phyloP scores from a whole-genome alignment of 2,888 invertebrate species.

The Marasmarcha lunaedactyla region DNA sequence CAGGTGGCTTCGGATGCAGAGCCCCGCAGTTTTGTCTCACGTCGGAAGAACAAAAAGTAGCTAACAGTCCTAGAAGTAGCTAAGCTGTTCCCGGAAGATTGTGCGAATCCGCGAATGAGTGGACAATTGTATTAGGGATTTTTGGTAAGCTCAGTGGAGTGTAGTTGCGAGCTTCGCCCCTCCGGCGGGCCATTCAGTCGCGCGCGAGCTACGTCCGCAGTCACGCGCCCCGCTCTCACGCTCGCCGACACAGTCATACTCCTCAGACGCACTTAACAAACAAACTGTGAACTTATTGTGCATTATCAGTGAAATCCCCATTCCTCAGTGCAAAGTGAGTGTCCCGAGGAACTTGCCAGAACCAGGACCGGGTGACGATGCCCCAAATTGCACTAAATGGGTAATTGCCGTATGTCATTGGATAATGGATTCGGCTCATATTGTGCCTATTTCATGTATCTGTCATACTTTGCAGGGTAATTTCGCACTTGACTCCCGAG shows the following conservation, averaged over 20 bases:
- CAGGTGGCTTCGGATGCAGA: constrained; percentile 64
- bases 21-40: constrained; percentile 33
- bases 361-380: constrained; percentile 54
- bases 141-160: constrained; percentile 62
- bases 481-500: constrained; percentile 54
- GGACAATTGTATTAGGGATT: constrained; percentile 11
- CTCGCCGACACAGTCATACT: neutral
- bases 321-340: neutral
- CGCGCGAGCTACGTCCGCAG: constrained; percentile 59
- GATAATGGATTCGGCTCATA: constrained; percentile 64
- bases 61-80: too few species aligned
- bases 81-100: constrained; percentile 38
- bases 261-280: too few species aligned
- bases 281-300: too few species aligned
- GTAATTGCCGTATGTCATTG: constrained; percentile 69
- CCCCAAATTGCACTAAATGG: constrained; percentile 68
- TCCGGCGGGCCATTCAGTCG: constrained; percentile 63
- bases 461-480: constrained; percentile 47
- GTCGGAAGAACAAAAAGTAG: constrained; percentile 31
- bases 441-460: constrained; percentile 46
- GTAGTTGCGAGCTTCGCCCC: constrained; percentile 59
- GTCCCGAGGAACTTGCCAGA: neutral
- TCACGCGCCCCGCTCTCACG: constrained; percentile 39
- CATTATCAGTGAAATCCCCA: too few species aligned
- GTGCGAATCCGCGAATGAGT: constrained; percentile 28